Percentiles rank a stretch among this genome's conserved stretches.
phyloP scores from a whole-genome alignment of 2,797 vertebrate genomes.

The Lutjanus campechanus region DNA sequence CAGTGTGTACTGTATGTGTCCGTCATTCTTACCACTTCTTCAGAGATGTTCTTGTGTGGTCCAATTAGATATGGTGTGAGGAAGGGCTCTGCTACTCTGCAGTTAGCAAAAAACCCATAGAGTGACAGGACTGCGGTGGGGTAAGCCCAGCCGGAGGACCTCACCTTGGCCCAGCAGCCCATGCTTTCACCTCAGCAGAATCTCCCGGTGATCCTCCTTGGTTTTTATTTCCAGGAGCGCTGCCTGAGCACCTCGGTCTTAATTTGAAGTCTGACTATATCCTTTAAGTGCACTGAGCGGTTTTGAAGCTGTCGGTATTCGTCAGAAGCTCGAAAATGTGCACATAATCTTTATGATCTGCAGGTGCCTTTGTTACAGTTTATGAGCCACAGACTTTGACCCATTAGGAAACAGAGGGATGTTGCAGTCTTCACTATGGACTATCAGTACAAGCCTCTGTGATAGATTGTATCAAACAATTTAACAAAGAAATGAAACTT shows the following conservation, averaged over 20 bases:
- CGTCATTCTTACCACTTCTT: slow-evolving; percentile 79
- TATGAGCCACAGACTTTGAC: slow-evolving; percentile 78
- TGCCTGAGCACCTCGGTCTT: background rate
- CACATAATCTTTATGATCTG: slow-evolving; percentile 45
- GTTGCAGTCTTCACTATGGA: too few relatives aligned
- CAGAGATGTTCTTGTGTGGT: slow-evolving; percentile 85
- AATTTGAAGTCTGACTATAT: slow-evolving; percentile 2
- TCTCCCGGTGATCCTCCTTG: background rate
- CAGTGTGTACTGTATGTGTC: slow-evolving; percentile 1
- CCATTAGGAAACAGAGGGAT: slow-evolving; percentile 25
- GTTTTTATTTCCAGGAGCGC: background rate
- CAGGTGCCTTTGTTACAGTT: slow-evolving; percentile 36
- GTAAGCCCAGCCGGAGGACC: slow-evolving; percentile 75
- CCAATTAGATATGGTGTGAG: slow-evolving; percentile 86
- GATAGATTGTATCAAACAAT: background rate
- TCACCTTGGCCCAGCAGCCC: slow-evolving; percentile 56
- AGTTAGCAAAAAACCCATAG: slow-evolving; percentile 85
- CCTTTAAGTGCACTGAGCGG: background rate
- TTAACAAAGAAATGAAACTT: background rate
- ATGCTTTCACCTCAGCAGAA: slow-evolving; percentile 41
- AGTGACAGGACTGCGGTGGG: slow-evolving; percentile 80
- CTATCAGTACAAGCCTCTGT: background rate
- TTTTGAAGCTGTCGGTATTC: background rate
- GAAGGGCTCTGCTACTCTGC: slow-evolving; percentile 86
- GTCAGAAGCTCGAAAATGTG: slow-evolving; percentile 14